Percentiles rank a stretch among this genome's conserved stretches.
Conservation (phyloP, 2,888 invertebrate genomes). For the Philhelius pedissequus region DNA sequence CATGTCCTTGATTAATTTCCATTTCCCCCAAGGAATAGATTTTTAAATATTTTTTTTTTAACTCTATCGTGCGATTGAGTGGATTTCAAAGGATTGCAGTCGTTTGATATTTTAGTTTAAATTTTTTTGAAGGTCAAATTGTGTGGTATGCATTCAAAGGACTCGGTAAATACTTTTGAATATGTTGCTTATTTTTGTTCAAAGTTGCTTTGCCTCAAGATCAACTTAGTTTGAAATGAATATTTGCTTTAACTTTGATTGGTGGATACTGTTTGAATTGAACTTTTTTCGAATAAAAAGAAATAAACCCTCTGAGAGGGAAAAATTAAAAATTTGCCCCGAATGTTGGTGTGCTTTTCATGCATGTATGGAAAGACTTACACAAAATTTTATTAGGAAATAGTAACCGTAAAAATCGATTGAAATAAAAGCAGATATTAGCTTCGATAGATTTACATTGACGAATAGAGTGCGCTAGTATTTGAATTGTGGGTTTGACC, state of each 20-base stretch:
- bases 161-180: neutral
- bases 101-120: neutral
- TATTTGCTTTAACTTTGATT: neutral
- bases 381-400: too few species aligned
- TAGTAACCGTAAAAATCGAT: too few species aligned
- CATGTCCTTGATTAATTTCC: slow-evolving; percentile 11
- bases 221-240: slow-evolving; percentile 1
- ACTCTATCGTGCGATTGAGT: slow-evolving; percentile 14
- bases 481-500: too few species aligned
- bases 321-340: too few species aligned
- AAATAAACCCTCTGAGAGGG: neutral
- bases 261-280: neutral
- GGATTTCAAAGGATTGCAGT: neutral
- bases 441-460: too few species aligned
- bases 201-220: neutral
- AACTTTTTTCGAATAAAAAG: neutral
- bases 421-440: too few species aligned
- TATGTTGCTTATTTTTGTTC: neutral
- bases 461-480: too few species aligned
- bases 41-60: neutral
- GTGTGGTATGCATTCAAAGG: slow-evolving; percentile 6
- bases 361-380: too few species aligned
- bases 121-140: slow-evolving; percentile 4
- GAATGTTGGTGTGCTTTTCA: too few species aligned
- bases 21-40: neutral